Conservation (phyloP, 2,113 vertebrate species). For the Rana temporaria region DNA sequence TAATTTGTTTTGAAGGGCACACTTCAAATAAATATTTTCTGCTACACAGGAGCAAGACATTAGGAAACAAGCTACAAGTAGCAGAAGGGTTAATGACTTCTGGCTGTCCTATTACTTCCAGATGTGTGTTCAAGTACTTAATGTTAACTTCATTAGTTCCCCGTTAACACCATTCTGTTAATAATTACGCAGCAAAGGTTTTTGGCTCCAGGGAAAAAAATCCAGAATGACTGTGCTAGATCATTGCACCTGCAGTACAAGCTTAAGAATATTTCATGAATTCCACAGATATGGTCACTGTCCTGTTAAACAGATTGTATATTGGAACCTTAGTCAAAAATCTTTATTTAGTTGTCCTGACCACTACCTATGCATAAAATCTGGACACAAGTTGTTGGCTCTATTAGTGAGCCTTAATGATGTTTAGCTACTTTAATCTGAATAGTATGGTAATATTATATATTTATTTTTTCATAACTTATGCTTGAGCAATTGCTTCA, state of each 20-base stretch:
- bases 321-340: neutral
- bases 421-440: too few species aligned
- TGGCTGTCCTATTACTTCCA: constrained; percentile 51
- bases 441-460: too few species aligned
- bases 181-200: constrained; percentile 40
- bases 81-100: constrained; percentile 44
- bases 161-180: constrained; percentile 57
- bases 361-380: neutral
- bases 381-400: neutral
- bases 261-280: constrained; percentile 5
- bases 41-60: too few species aligned
- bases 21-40: too few species aligned
- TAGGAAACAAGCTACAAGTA: neutral
- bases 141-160: constrained; percentile 57
- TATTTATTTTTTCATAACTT: too few species aligned
- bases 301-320: neutral
- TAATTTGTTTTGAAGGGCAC: too few species aligned
- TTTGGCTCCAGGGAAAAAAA: constrained; percentile 37
- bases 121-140: constrained; percentile 58
- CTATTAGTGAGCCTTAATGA: neutral
- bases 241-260: constrained; percentile 46
- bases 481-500: too few species aligned
- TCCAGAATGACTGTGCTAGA: constrained; percentile 46
- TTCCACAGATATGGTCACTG: neutral
- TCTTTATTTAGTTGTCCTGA: neutral